A percentile compares a stretch with the other conserved stretches of the same genome.
Conservation (phyloP, 2,113 vertebrate species). For the Trematocara marginatum region DNA sequence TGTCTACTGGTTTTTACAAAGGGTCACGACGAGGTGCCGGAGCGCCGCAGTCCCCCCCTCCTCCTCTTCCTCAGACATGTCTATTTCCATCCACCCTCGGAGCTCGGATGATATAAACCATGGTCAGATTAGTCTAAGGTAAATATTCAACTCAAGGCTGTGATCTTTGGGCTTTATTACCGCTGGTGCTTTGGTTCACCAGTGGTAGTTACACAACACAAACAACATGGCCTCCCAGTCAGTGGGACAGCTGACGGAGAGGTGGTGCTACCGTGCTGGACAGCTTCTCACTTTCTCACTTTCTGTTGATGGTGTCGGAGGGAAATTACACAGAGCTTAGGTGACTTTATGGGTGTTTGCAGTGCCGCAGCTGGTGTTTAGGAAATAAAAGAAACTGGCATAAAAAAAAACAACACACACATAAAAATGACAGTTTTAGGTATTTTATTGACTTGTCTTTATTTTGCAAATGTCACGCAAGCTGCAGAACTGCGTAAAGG, state of each 20-base stretch:
- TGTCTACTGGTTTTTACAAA: slow-evolving; percentile 69
- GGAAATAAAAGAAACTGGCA: slow-evolving; percentile 1
- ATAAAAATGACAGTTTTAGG: neutral
- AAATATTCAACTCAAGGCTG: slow-evolving; percentile 49
- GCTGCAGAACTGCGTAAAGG: neutral
- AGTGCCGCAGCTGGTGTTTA: slow-evolving; percentile 29
- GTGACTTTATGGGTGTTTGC: slow-evolving; percentile 6
- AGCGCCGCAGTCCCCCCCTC: neutral
- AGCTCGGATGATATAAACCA: slow-evolving; percentile 56
- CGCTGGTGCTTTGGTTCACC: slow-evolving; percentile 28
- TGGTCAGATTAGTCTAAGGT: slow-evolving; percentile 54
- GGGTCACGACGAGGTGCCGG: slow-evolving; percentile 63
- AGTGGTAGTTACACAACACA: slow-evolving; percentile 49
- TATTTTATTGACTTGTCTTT: neutral
- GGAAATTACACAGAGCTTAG: slow-evolving; percentile 38
- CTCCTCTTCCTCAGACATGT: slow-evolving; percentile 31
- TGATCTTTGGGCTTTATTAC: slow-evolving; percentile 53
- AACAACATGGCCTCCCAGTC: slow-evolving; percentile 57
- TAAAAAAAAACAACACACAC: neutral
- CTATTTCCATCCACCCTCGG: slow-evolving; percentile 39
- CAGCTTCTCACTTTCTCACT: slow-evolving; percentile 51
- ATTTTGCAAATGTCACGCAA: neutral
- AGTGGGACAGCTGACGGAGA: slow-evolving; percentile 32
- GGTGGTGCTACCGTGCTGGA: slow-evolving; percentile 57
- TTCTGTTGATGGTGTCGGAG: slow-evolving; percentile 42